Conservation (phyloP, 2,797 vertebrate species). For the Eurystomus glaucurus region DNA sequence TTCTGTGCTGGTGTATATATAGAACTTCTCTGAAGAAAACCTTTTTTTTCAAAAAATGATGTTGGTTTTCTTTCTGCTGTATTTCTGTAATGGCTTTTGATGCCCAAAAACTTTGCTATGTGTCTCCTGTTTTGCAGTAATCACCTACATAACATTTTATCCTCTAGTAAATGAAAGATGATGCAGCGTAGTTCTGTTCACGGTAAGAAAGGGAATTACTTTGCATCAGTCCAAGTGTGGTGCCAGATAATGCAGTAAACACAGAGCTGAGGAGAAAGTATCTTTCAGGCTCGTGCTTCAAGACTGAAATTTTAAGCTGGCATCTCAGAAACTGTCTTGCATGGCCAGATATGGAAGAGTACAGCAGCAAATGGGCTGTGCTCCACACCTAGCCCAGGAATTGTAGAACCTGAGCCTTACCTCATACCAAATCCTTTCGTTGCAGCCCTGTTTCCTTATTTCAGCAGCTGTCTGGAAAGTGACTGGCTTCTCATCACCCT, state of each 20-base stretch:
- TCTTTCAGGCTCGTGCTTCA: not conserved
- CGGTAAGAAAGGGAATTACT: not conserved
- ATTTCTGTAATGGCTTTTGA: not conserved
- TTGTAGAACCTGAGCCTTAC: not conserved
- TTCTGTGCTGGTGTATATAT: not conserved
- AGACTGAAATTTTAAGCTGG: not conserved
- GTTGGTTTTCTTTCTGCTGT: not conserved
- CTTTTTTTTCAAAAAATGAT: fast-evolving
- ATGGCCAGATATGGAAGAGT: not conserved
- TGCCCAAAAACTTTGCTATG: not conserved
- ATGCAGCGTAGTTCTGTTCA: fast-evolving
- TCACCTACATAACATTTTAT: not conserved
- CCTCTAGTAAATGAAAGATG: not conserved
- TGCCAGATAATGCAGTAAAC: not conserved
- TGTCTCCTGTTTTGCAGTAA: not conserved
- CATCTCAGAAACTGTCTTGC: not conserved
- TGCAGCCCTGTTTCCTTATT: not conserved
- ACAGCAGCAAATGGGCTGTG: not conserved
- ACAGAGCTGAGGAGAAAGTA: not conserved
- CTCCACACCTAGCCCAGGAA: not conserved
- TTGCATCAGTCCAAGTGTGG: fast-evolving
- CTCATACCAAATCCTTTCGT: not conserved
- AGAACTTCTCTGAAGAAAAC: not conserved
- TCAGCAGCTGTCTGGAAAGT: not conserved
- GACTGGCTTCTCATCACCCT: not conserved